Conservation (phyloP, 2,113 vertebrate species). For the Halichoerus grypus region DNA sequence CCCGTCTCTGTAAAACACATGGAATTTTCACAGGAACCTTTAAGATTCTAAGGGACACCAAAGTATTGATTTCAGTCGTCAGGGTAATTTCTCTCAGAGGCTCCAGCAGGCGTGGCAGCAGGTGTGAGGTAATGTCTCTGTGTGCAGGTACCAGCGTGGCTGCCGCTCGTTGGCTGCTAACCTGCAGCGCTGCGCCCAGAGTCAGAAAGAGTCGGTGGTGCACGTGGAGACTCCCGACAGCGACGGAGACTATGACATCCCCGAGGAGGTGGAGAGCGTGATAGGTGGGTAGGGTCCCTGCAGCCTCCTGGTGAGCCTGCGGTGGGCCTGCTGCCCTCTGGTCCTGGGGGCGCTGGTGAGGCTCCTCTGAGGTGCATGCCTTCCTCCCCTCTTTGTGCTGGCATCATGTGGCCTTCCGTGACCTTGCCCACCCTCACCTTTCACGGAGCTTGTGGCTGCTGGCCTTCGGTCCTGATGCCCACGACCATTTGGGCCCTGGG, state of each 20-base stretch:
- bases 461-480: background rate
- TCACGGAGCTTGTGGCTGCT: background rate
- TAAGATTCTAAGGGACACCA: background rate
- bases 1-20: background rate
- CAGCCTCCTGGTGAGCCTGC: too few relatives aligned
- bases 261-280: slow-evolving; percentile 95
- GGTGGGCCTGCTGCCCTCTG: too few relatives aligned
- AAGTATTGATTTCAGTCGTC: background rate
- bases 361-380: background rate
- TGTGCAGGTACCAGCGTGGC: slow-evolving; percentile 95
- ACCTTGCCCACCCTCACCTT: background rate
- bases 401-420: background rate
- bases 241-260: slow-evolving; percentile 94
- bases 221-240: slow-evolving; percentile 50
- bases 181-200: slow-evolving; percentile 85
- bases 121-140: slow-evolving; percentile 4
- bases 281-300: slow-evolving; percentile 89
- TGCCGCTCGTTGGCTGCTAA: slow-evolving; percentile 93
- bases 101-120: rapidly evolving
- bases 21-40: background rate
- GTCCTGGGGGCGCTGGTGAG: background rate
- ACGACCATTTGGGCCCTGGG: background rate
- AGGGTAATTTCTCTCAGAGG: rapidly evolving
- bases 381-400: too few relatives aligned
- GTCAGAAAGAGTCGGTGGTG: slow-evolving; percentile 13